A percentile compares a stretch with the other conserved stretches of the same genome.
Conservation (phyloP, 1,140 invertebrate species). For the Psix sp. region DNA sequence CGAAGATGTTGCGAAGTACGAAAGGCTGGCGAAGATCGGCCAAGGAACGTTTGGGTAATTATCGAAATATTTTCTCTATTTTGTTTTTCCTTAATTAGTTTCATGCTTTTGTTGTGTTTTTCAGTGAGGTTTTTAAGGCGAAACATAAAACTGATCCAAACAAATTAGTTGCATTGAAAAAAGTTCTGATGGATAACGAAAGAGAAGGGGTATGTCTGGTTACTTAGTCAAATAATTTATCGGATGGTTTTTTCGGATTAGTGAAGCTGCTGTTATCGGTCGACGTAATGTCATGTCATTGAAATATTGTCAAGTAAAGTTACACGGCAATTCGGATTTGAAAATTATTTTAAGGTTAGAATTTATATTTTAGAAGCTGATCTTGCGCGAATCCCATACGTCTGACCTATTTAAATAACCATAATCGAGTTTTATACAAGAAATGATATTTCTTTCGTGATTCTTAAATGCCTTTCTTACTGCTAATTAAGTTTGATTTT, state of each 20-base stretch:
- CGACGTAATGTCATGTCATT: too few relatives aligned
- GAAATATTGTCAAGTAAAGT: too few relatives aligned
- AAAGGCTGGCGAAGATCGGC: constrained; percentile 97
- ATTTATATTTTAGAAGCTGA: too few relatives aligned
- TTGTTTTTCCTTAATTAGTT: neutral
- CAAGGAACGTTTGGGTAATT: constrained; percentile 96
- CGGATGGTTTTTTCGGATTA: neutral
- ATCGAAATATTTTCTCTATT: neutral
- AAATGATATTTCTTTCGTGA: too few relatives aligned
- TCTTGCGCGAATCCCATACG: too few relatives aligned
- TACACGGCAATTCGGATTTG: neutral
- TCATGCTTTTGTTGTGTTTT: constrained; percentile 61
- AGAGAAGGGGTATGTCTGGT: constrained; percentile 90
- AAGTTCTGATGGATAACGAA: constrained; percentile 99
- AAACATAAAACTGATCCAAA: constrained; percentile 89
- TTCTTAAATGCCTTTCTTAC: too few relatives aligned
- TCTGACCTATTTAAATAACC: too few relatives aligned
- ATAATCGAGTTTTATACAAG: too few relatives aligned
- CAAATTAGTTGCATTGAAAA: constrained; percentile 97
- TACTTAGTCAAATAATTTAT: neutral
- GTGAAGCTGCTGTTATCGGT: too few relatives aligned
- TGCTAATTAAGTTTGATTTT: too few relatives aligned
- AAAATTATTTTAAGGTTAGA: neutral
- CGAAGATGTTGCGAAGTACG: constrained; percentile 94
- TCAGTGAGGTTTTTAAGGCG: constrained; percentile 98